Evolutionary conservation across 1,140 invertebrate genomes (phyloP), one percentile per base, ranked within the genome.

Genomic region (Sarcophaga peregrina): DNA sequence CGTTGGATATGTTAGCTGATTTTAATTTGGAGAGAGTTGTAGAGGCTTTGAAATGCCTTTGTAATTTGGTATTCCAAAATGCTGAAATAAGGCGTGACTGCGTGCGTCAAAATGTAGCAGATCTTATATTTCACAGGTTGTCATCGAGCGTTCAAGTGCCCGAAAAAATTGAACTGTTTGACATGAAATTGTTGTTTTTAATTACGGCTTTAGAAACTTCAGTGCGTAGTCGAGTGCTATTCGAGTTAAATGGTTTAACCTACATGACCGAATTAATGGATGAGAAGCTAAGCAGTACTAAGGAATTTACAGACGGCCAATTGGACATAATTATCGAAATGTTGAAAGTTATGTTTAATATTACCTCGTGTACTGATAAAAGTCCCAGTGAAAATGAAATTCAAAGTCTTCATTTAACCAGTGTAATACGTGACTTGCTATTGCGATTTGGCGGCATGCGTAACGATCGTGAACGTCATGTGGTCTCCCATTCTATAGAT

Each of bases 31-130:
- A 82, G 3, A 37, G 75, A 7, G 91, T 92, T 84, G 91, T 95
- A 8, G 97, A 98, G 91, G 94, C 96, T 0, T 90, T 96, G 74
- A 99, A 98, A 91, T 95, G 96, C 87, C 90, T 98, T 4, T 98
- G 96, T 87, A 99, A 99, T 91, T 91, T 98, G 72, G 92, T 97
- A 74, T 98, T 94, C 88, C 97, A 98, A 88, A 96, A 95, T 91
- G 87, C 90, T 75, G 92, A 93, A 73, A 94, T 94, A 0, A 94
- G 95, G 84, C 92, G 91, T 82, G 91, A 95, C 54, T 95, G 96
- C 90, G 92, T 93, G 75, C 86, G 86, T 4, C 92, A 94, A 84
- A 96, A 95, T 88, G 92, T 92, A 15, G 94, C 95, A 85, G 93
- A 95, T 85, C 93, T 93, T 73, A 92, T 98, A 37, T 92, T 97